phyloP scores from a whole-genome alignment of 2,888 invertebrate genomes.

The Amphipyra berbera region DNA sequence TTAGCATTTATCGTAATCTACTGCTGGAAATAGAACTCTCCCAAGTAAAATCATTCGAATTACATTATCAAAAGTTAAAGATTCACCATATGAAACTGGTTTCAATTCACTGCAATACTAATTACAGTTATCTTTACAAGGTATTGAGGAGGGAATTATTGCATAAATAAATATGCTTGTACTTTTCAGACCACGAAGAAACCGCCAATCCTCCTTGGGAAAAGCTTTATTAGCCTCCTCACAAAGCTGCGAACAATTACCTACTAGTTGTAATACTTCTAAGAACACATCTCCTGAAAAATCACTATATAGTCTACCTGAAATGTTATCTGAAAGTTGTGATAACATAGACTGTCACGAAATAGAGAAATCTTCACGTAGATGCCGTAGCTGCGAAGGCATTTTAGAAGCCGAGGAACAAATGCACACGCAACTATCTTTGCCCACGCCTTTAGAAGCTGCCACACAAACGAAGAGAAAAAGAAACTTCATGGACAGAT shows the following conservation, averaged over 20 bases:
- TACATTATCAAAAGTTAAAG: too few relatives aligned
- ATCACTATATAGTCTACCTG: slow-evolving; percentile 82
- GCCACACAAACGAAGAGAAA: slow-evolving; percentile 91
- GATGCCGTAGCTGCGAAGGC: slow-evolving; percentile 91
- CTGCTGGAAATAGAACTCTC: too few relatives aligned
- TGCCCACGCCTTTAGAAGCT: slow-evolving; percentile 90
- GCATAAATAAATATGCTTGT: slow-evolving; percentile 7
- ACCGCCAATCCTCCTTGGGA: slow-evolving; percentile 83
- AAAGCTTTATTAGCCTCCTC: slow-evolving; percentile 79
- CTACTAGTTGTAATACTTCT: slow-evolving; percentile 82
- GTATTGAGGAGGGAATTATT: too few relatives aligned
- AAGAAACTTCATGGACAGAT: slow-evolving; percentile 96
- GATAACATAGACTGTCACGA: slow-evolving; percentile 77
- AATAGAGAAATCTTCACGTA: slow-evolving; percentile 78
- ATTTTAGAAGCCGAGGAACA: slow-evolving; percentile 89
- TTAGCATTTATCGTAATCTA: too few relatives aligned
- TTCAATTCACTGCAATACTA: too few relatives aligned
- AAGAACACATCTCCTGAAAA: slow-evolving; percentile 84
- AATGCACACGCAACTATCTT: slow-evolving; percentile 88
- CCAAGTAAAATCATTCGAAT: too few relatives aligned
- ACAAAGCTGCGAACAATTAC: slow-evolving; percentile 84
- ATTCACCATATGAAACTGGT: too few relatives aligned
- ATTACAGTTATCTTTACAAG: too few relatives aligned
- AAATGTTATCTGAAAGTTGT: slow-evolving; percentile 83
- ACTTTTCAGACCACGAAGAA: slow-evolving; percentile 83